Percentiles rank a stretch among this genome's conserved stretches.
phyloP scores from a whole-genome alignment of 2,888 invertebrate genomes.

The Sabatieria punctata region DNA sequence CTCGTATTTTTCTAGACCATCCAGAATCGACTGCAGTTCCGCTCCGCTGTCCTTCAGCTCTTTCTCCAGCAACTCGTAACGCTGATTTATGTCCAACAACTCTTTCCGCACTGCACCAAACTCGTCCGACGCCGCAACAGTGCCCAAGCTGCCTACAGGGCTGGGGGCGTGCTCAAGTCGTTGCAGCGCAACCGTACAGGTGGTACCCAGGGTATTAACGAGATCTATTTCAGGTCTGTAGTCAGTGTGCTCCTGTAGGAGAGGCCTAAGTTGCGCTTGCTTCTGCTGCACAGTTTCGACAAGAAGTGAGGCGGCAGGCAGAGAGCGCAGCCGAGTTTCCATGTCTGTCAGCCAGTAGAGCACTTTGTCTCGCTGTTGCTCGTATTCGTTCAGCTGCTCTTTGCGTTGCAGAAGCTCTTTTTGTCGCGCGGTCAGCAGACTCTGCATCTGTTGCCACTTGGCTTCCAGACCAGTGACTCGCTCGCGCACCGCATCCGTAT shows the following conservation, averaged over 20 bases:
- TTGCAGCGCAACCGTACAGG: neutral
- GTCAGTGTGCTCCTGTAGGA: constrained; percentile 71
- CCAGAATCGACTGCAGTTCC: constrained; percentile 62
- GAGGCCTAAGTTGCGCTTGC: constrained; percentile 58
- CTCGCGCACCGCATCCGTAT: neutral
- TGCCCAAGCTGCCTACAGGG: neutral
- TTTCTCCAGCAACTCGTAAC: constrained; percentile 72
- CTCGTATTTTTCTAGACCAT: constrained; percentile 64
- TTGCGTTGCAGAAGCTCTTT: constrained; percentile 62
- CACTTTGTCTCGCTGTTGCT: constrained; percentile 60
- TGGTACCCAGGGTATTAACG: constrained; percentile 61
- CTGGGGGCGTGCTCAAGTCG: neutral
- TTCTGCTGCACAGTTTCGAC: too few species aligned
- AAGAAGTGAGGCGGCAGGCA: too few species aligned
- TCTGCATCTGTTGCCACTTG: constrained; percentile 71
- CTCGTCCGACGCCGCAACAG: neutral
- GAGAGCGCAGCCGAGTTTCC: constrained; percentile 61
- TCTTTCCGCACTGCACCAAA: neutral
- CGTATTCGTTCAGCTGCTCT: constrained; percentile 69
- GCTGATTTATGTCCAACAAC: constrained; percentile 23
- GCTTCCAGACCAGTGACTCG: constrained; percentile 50
- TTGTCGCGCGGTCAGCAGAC: constrained; percentile 62
- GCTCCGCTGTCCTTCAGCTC: constrained; percentile 67
- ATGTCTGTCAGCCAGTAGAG: constrained; percentile 64
- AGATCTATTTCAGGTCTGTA: constrained; percentile 68